phyloP scores from a whole-genome alignment of 2,797 vertebrate genomes.

The Parauchenoglanis ngamensis region DNA sequence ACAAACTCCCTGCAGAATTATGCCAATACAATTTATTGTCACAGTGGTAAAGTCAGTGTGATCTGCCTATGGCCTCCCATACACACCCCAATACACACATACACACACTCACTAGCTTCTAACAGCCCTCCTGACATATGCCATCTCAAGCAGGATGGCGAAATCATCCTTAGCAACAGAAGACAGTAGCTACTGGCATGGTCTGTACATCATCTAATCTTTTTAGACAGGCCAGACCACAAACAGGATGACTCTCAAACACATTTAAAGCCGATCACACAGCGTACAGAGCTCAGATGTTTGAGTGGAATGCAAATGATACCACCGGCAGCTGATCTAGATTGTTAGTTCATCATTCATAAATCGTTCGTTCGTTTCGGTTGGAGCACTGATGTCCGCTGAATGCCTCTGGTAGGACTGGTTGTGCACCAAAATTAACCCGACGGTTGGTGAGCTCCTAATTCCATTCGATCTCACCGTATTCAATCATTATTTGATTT shows the following conservation, averaged over 20 bases:
- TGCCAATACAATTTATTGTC: constrained; percentile 16
- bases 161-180: constrained; percentile 28
- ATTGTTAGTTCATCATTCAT: not conserved
- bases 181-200: constrained; percentile 32
- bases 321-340: not conserved
- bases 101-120: constrained; percentile 14
- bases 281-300: not conserved
- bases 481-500: constrained; percentile 31
- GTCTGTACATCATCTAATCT: constrained; percentile 20
- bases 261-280: not conserved
- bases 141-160: constrained; percentile 11
- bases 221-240: constrained; percentile 26
- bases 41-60: not conserved
- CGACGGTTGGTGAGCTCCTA: not conserved
- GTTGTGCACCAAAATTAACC: not conserved
- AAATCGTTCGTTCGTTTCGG: not conserved
- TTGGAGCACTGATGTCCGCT: not conserved
- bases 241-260: constrained; percentile 1
- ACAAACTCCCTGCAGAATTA: not conserved
- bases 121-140: constrained; percentile 39
- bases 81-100: not conserved
- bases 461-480: not conserved
- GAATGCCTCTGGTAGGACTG: not conserved
- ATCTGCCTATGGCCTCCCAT: not conserved
- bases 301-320: not conserved